Percentiles rank a stretch among this genome's conserved stretches.
Conservation (phyloP, 2,113 vertebrate species). For the Xiphophorus maculatus region DNA sequence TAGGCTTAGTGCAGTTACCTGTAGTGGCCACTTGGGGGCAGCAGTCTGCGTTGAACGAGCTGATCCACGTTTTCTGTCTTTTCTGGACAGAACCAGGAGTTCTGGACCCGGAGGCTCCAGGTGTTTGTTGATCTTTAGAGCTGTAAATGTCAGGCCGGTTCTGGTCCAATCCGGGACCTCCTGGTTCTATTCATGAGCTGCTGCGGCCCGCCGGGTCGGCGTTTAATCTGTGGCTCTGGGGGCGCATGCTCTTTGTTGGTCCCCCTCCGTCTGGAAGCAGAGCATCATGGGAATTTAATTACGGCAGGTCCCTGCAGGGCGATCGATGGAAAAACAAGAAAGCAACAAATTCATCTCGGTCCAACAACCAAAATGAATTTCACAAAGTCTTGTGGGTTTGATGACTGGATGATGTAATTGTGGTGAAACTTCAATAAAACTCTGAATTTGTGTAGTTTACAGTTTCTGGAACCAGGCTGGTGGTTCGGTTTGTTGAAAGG, state of each 20-base stretch:
- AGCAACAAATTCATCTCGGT: too few species aligned
- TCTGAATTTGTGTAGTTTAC: too few species aligned
- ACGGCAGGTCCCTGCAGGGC: slow-evolving; percentile 75
- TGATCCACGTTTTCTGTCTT: not conserved
- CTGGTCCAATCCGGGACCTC: not conserved
- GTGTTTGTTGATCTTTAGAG: slow-evolving; percentile 6
- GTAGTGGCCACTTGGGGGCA: not conserved
- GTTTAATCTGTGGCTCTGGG: slow-evolving; percentile 87
- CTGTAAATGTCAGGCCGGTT: not conserved
- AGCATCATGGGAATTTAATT: slow-evolving; percentile 77
- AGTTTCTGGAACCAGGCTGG: too few species aligned
- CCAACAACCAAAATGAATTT: too few species aligned
- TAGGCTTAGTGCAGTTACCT: not conserved
- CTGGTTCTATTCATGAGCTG: slow-evolving; percentile 82
- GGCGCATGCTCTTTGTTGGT: slow-evolving; percentile 92
- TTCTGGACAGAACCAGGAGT: not conserved
- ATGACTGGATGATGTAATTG: too few species aligned
- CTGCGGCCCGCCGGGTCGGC: slow-evolving; percentile 59
- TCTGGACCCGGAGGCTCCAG: not conserved
- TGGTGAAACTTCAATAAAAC: too few species aligned
- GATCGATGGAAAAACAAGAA: too few species aligned
- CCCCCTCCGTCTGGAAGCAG: slow-evolving; percentile 70
- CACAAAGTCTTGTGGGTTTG: too few species aligned
- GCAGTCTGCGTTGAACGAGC: not conserved
- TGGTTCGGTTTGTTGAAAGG: too few species aligned